A percentile compares a stretch with the other conserved stretches of the same genome.
Evolutionary conservation across 2,797 vertebrate species (phyloP).

Genomic region (Austrolebias charrua): DNA sequence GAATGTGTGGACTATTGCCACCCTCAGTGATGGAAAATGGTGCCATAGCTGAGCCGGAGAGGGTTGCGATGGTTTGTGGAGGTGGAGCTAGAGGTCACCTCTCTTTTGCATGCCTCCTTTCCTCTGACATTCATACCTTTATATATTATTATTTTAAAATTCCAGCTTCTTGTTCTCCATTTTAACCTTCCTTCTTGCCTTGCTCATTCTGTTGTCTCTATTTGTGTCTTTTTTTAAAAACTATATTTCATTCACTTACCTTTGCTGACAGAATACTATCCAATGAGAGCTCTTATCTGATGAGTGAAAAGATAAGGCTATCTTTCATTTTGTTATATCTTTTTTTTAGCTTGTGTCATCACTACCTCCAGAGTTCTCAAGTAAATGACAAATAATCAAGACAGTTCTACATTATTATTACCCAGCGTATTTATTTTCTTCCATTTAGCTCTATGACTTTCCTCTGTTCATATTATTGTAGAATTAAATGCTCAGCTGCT

Average conservation of each 20-base stretch:
- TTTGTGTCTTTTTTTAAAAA: conserved; percentile 21
- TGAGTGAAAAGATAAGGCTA: conserved; percentile 53
- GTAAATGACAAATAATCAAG: conserved; percentile 40
- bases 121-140: conserved; percentile 59
- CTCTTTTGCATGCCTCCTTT: conserved; percentile 31
- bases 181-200: conserved; percentile 38
- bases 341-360: conserved; percentile 41
- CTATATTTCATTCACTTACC: conserved; percentile 27
- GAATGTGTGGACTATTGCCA: conserved; percentile 68
- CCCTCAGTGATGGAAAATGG: conserved; percentile 63
- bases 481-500: conserved; percentile 22
- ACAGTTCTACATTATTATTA: conserved; percentile 25
- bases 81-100: conserved; percentile 70
- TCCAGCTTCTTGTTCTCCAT: conserved; percentile 48
- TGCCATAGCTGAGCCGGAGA: conserved; percentile 64
- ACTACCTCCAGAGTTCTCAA: conserved; percentile 44
- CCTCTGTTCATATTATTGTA: conserved; percentile 15
- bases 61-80: conserved; percentile 60
- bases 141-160: conserved; percentile 40
- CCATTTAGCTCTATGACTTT: conserved; percentile 15
- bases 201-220: conserved; percentile 22
- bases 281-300: conserved; percentile 59
- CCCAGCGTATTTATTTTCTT: conserved; percentile 5
- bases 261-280: conserved; percentile 32
- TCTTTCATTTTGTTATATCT: conserved; percentile 45